Conservation (phyloP, 2,113 vertebrate species). For the Podiceps cristatus region DNA sequence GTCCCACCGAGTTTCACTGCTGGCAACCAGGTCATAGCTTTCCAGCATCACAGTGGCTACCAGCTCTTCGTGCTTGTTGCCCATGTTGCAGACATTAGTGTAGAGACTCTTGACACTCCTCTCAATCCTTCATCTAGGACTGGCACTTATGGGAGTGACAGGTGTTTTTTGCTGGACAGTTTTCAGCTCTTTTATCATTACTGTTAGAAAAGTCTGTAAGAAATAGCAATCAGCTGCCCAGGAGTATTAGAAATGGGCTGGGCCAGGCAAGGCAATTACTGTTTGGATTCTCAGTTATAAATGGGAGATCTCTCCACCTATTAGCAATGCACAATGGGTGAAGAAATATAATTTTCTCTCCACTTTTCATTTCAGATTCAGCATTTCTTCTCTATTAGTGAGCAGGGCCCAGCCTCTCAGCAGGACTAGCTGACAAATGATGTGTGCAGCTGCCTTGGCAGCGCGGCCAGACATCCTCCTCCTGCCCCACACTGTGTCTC, state of each 20-base stretch:
- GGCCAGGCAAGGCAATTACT: not conserved
- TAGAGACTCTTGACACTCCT: not conserved
- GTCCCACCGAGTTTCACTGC: too few relatives aligned
- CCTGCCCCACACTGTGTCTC: not conserved
- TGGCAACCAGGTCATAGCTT: too few relatives aligned
- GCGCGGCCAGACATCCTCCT: fast-evolving
- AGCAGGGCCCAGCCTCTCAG: not conserved
- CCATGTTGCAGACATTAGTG: too few relatives aligned
- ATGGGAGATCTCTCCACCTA: not conserved
- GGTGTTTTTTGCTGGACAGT: not conserved
- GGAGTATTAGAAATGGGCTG: not conserved
- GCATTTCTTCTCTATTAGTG: not conserved
- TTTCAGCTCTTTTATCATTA: not conserved
- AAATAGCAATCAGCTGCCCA: not conserved
- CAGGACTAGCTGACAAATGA: not conserved
- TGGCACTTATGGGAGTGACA: not conserved
- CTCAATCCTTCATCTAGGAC: not conserved
- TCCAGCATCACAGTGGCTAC: too few relatives aligned
- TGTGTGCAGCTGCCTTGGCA: not conserved
- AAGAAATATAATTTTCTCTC: not conserved
- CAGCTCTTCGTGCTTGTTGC: too few relatives aligned
- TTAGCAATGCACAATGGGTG: not conserved
- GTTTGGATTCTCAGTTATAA: not conserved
- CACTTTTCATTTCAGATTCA: not conserved
- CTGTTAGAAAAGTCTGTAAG: not conserved